A percentile compares a stretch with the other conserved stretches of the same genome.
Conservation (phyloP, 2,797 vertebrate genomes). For the Tolypeutes matacus region DNA sequence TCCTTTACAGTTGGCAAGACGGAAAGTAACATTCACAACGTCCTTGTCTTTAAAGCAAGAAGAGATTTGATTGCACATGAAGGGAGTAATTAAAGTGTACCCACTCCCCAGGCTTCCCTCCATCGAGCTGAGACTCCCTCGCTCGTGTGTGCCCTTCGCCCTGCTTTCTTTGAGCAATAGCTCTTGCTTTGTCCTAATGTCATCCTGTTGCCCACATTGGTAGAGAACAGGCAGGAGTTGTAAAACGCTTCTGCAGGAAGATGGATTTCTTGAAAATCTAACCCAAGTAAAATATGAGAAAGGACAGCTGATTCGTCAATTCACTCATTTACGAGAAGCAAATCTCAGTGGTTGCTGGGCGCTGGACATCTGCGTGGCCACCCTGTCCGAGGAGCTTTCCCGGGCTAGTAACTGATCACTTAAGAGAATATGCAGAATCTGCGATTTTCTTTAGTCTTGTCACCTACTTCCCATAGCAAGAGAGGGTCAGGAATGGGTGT, state of each 20-base stretch:
- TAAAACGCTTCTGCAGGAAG: background rate
- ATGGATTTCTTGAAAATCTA: background rate
- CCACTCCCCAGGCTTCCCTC: background rate
- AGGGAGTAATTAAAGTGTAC: background rate
- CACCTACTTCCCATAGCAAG: background rate
- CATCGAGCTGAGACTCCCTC: background rate
- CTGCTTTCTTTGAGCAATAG: background rate
- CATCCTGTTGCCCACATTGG: background rate
- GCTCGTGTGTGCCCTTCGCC: fast-evolving
- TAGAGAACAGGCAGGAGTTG: background rate
- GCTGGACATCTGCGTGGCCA: background rate
- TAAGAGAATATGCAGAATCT: background rate
- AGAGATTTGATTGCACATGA: background rate
- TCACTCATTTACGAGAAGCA: background rate
- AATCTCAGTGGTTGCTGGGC: background rate
- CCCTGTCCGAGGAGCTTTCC: background rate
- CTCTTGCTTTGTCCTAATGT: background rate
- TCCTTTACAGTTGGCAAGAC: background rate
- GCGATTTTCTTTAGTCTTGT: background rate
- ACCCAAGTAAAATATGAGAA: background rate
- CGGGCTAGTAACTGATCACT: background rate
- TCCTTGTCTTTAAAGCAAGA: background rate
- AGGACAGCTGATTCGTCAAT: background rate
- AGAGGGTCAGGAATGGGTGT: background rate
- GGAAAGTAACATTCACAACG: background rate